These are phyloP conservation scores for Takifugu flavidus DNA, from an alignment of 2,113 vertebrate genomes.

Conservation along the genomic window DNA sequence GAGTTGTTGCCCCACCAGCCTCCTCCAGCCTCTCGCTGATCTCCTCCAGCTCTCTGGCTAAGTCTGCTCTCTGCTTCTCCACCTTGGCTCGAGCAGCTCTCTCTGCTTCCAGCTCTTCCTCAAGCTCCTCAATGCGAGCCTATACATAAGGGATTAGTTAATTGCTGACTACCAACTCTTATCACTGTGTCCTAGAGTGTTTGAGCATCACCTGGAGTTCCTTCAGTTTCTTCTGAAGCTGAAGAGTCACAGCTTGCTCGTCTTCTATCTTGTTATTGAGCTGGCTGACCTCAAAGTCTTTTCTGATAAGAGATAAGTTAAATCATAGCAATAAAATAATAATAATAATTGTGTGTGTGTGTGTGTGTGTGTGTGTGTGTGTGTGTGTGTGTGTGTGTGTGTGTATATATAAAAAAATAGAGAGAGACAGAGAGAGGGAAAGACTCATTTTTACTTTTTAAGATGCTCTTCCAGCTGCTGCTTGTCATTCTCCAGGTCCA, in stretches of 20 bases:
- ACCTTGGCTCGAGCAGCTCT: slow-evolving; percentile 77
- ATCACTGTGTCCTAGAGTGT: slow-evolving; percentile 1
- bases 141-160: slow-evolving; percentile 8
- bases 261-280: slow-evolving; percentile 82
- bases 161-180: too few relatives aligned
- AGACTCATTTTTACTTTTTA: slow-evolving; percentile 74
- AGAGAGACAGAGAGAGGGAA: too few relatives aligned
- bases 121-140: slow-evolving; percentile 70
- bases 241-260: slow-evolving; percentile 75
- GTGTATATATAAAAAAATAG: background rate
- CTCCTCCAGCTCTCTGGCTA: slow-evolving; percentile 77
- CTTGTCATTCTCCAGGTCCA: slow-evolving; percentile 85
- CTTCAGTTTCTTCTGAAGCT: slow-evolving; percentile 86
- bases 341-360: too few relatives aligned
- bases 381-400: too few relatives aligned
- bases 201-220: slow-evolving; percentile 79
- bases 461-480: slow-evolving; percentile 80
- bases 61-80: slow-evolving; percentile 77
- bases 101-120: slow-evolving; percentile 73
- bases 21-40: slow-evolving; percentile 79
- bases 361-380: too few relatives aligned
- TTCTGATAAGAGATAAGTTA: slow-evolving; percentile 62
- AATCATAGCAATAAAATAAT: too few relatives aligned
- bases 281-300: slow-evolving; percentile 85
- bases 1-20: slow-evolving; percentile 74